Evolutionary conservation across 30 jellyfish, hydroid and myxozoan genomes (phyloP).

Genomic region (Sanderia malayensis): DNA sequence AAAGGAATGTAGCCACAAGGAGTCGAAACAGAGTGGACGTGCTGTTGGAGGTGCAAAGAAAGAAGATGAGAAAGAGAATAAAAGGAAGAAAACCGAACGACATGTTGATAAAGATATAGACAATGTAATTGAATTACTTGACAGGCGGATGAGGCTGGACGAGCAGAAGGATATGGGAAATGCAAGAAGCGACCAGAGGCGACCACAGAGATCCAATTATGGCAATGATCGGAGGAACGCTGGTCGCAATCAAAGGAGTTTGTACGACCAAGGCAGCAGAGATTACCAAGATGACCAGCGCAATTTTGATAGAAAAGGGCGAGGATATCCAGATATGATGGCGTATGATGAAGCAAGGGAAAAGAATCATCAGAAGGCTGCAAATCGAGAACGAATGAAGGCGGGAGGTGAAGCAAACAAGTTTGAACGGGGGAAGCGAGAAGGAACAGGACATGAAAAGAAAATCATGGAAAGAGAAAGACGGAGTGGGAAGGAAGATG

Average conservation of each 20-base stretch:
- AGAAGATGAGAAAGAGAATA: background rate
- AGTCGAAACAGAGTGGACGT: background rate
- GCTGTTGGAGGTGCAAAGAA: slow-evolving; percentile 3
- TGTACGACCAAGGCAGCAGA: background rate
- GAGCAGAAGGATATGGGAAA: background rate
- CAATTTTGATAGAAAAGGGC: background rate
- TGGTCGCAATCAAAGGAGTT: background rate
- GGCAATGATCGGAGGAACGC: background rate
- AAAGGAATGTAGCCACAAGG: background rate
- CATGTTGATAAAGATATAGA: slow-evolving; percentile 39
- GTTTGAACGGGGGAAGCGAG: too few species aligned
- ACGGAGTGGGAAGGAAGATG: too few species aligned
- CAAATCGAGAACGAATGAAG: too few species aligned
- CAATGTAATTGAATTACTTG: slow-evolving; percentile 12
- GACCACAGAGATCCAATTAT: background rate
- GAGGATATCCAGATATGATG: background rate
- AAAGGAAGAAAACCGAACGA: background rate
- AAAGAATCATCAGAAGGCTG: background rate
- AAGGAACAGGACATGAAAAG: too few species aligned
- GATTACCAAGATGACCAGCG: background rate
- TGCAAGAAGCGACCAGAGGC: background rate
- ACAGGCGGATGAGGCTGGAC: slow-evolving; percentile 25
- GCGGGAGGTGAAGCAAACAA: too few species aligned
- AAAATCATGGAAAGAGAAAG: too few species aligned
- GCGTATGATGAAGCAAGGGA: background rate